Base-by-base conservation (phyloP, 2,888 invertebrate genomes). In the Sialis fuliginosa region DNA sequence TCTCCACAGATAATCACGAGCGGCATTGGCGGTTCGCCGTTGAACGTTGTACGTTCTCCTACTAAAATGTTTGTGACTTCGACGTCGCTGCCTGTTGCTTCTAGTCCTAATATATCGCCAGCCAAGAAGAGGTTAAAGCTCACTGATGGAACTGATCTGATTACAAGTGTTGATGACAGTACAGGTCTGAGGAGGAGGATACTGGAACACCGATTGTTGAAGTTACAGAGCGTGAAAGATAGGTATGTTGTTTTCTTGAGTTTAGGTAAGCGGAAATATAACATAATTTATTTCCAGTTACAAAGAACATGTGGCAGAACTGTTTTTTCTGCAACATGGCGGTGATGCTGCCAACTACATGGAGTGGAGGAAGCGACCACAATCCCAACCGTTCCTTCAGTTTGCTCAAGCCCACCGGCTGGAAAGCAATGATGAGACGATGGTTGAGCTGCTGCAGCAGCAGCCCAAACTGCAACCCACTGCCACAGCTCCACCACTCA, bases 311-410 rank as follows among this genome's bases (percentile, higher is more conserved):
- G 75, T 81, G 56, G 77, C 84, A 56, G 91, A 92, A 69, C 71
- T 85, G 58, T 92, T 81, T 70, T 91, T 85, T 67, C 75, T 92
- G 57, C 85, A 88, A 68, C 78, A 77, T 57, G 84, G 84, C 55
- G 87, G 88, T 52, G 87, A 88, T 67, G 78, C 91, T 72, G 80
- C 89, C 77, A 92, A 93, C 63, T 87, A 82, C 66, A 77, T 77
- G 55, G 70, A 75, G 55, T 92, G 89, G 84, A 80, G 82, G 55
- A 88, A 87, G 64, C 72, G 82, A 56, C 81, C 87, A 53, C 77
- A 84, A 48, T 75, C 79, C 53, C 76, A 81, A 50, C 80, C 81
- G 62, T 80, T 85, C 59, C 61, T 81, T 50, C 74, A 79, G 47
- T 88, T 85, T 63, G 68, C 86, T 55, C 80, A 81, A 59, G 79